Evolutionary conservation across 2,797 vertebrate genomes (phyloP).

Genomic region (Hemitrygon akajei): DNA sequence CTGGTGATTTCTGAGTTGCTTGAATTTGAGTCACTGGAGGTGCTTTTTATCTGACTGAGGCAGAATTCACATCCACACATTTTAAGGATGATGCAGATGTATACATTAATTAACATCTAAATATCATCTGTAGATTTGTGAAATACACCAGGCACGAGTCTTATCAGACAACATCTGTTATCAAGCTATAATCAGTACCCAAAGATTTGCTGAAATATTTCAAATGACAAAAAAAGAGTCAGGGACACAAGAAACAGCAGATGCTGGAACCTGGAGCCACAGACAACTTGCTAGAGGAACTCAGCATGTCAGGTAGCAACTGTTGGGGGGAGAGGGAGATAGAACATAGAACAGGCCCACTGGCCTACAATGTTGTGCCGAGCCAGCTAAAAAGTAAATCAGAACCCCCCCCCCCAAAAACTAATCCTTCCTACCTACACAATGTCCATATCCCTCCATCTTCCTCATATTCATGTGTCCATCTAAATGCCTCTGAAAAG

Average conservation of each 20-base stretch:
- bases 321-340: no score
- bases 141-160: neutral
- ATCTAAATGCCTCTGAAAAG: no score
- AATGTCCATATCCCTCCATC: no score
- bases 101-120: neutral
- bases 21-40: neutral
- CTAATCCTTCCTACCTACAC: no score
- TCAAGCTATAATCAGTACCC: neutral
- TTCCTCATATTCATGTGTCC: no score
- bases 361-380: no score
- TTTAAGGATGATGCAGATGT: neutral
- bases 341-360: no score
- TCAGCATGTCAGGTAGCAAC: no score
- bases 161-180: neutral
- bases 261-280: no score
- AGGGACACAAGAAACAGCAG: neutral
- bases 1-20: neutral
- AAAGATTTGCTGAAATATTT: neutral
- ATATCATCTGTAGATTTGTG: neutral
- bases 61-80: neutral
- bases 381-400: no score
- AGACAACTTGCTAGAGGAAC: no score
- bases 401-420: no score
- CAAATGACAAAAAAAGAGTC: neutral
- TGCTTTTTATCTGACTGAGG: neutral